phyloP scores from a whole-genome alignment of 2,888 invertebrate genomes.

The Carterocephalus palaemon region DNA sequence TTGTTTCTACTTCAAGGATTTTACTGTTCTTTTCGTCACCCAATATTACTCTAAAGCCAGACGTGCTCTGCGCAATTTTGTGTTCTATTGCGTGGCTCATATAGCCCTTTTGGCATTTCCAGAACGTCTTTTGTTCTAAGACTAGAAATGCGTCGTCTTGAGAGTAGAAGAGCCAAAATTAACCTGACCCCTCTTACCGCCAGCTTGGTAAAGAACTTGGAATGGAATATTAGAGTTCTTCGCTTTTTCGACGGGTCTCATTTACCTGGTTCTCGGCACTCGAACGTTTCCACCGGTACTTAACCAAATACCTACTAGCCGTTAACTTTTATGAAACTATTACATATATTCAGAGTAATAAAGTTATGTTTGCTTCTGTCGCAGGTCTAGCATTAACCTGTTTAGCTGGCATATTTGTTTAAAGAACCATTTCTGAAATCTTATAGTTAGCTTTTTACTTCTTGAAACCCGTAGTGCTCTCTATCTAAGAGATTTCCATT shows the following conservation, averaged over 20 bases:
- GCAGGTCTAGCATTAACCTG: constrained; percentile 35
- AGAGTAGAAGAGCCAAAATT: constrained; percentile 54
- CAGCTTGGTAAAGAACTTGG: constrained; percentile 32
- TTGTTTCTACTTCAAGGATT: constrained; percentile 38
- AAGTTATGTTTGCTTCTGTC: constrained; percentile 50
- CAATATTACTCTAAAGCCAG: constrained; percentile 52
- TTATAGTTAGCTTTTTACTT: no score
- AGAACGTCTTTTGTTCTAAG: constrained; percentile 58
- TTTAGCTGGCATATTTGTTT: constrained; percentile 27
- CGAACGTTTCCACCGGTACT: constrained; percentile 48
- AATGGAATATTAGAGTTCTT: constrained; percentile 23
- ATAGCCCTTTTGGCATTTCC: constrained; percentile 40
- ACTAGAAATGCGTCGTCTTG: constrained; percentile 54
- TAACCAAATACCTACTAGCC: constrained; percentile 65
- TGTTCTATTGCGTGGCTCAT: constrained; percentile 39
- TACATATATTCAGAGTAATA: constrained; percentile 60
- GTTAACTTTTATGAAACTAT: constrained; percentile 69
- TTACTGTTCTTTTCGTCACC: constrained; percentile 50
- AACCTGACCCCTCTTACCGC: constrained; percentile 45
- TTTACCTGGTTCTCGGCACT: constrained; percentile 37
- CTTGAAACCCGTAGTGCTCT: no score
- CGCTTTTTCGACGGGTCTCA: constrained; percentile 24
- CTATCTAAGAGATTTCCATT: no score
- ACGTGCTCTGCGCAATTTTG: constrained; percentile 38
- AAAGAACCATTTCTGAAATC: constrained; percentile 2